A percentile compares a stretch with the other conserved stretches of the same genome.
phyloP scores from a whole-genome alignment of 2,888 invertebrate species.

The Loripinus fragilis region DNA sequence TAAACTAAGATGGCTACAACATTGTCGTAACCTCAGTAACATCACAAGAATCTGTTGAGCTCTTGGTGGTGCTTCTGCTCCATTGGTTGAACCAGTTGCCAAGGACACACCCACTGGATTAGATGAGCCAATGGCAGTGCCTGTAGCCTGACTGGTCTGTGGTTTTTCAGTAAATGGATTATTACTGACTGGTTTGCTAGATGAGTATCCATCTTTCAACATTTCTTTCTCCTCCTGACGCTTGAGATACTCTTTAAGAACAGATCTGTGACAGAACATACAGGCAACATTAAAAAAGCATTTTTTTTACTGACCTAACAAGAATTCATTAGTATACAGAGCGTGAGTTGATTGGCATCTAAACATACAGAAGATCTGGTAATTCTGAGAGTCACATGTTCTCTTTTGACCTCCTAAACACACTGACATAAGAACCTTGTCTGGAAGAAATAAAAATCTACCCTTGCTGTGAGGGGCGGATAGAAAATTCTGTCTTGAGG shows the following conservation, averaged over 20 bases:
- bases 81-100: slow-evolving; percentile 9
- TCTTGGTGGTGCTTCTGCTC: slow-evolving; percentile 36
- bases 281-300: no score
- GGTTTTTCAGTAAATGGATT: slow-evolving; percentile 53
- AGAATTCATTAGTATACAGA: no score
- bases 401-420: no score
- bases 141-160: slow-evolving; percentile 28
- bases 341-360: no score
- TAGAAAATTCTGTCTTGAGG: no score
- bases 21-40: slow-evolving; percentile 92
- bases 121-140: slow-evolving; percentile 17
- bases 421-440: no score
- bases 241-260: slow-evolving; percentile 80
- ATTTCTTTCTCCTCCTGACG: slow-evolving; percentile 78
- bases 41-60: slow-evolving; percentile 87
- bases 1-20: slow-evolving; percentile 94
- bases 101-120: slow-evolving; percentile 17
- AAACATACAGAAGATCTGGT: no score
- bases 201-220: slow-evolving; percentile 38
- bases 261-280: slow-evolving; percentile 76
- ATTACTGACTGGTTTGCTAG: slow-evolving; percentile 35
- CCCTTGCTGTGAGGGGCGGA: no score
- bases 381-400: no score
- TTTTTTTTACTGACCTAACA: no score
- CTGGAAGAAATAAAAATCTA: no score